These are phyloP conservation scores for Anoncus sp. DNA, from an alignment of 2,888 invertebrate species.

Conservation along the genomic window DNA sequence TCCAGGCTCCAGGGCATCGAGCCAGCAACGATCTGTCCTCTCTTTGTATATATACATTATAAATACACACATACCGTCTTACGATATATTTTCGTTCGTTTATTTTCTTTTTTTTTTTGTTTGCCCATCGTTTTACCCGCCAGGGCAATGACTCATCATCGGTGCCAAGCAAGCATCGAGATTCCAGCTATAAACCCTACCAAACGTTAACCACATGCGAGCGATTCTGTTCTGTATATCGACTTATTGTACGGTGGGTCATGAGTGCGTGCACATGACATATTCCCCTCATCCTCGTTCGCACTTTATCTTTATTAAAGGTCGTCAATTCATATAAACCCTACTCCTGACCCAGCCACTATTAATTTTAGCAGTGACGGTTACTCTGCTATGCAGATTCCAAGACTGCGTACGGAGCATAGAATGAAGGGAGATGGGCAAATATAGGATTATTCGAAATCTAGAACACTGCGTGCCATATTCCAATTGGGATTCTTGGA, in stretches of 20 bases:
- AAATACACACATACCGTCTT: not conserved
- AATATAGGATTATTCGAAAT: not conserved
- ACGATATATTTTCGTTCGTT: constrained; percentile 9
- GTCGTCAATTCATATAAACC: not conserved
- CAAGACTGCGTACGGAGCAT: not conserved
- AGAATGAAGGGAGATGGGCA: not conserved
- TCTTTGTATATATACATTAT: constrained; percentile 8
- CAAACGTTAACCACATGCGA: constrained; percentile 39
- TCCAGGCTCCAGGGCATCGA: constrained; percentile 37
- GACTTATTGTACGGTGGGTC: constrained; percentile 49
- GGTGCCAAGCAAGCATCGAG: constrained; percentile 21
- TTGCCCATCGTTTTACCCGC: constrained; percentile 12
- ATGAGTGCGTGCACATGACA: constrained; percentile 39
- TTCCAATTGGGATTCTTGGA: not conserved
- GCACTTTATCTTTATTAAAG: not conserved
- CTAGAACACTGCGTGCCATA: not conserved
- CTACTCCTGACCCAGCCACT: too few species aligned
- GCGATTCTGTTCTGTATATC: constrained; percentile 22
- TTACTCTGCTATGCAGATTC: not conserved
- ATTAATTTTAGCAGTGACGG: not conserved
- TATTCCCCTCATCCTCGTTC: constrained; percentile 8
- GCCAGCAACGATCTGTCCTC: constrained; percentile 42
- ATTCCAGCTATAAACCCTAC: constrained; percentile 12
- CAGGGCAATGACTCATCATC: constrained; percentile 59
- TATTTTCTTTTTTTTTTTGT: not conserved